Evolutionary conservation across 2,888 invertebrate species (phyloP).

Genomic region (Chloroclystis v-ata): DNA sequence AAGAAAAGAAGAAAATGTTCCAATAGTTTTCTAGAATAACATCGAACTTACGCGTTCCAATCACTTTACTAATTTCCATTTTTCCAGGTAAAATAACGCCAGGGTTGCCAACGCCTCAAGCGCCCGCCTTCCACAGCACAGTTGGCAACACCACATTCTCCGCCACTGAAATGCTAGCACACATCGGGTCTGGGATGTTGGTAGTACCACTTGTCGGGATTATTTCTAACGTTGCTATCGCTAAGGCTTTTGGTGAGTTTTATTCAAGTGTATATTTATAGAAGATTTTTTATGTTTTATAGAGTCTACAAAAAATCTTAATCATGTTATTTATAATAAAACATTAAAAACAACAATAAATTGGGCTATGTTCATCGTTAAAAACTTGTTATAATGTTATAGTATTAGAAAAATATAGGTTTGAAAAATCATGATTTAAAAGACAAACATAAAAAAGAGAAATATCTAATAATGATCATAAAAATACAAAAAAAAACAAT

Average conservation of each 20-base stretch:
- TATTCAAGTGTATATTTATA: no score
- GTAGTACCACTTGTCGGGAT: slow-evolving; percentile 86
- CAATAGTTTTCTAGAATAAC: no score
- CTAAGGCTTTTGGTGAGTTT: slow-evolving; percentile 90
- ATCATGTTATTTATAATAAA: no score
- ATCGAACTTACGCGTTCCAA: background rate
- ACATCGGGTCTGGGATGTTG: slow-evolving; percentile 82
- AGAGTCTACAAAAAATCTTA: no score
- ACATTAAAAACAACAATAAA: no score
- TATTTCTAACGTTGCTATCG: slow-evolving; percentile 88
- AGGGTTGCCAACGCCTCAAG: slow-evolving; percentile 77
- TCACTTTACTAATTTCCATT: background rate
- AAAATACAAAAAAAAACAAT: background rate
- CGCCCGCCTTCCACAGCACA: slow-evolving; percentile 72
- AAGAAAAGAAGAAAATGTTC: no score
- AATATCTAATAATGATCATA: background rate
- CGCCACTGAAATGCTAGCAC: slow-evolving; percentile 76
- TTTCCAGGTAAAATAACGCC: slow-evolving; percentile 77
- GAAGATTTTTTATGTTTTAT: background rate
- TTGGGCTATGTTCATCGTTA: no score
- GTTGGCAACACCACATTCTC: slow-evolving; percentile 69
- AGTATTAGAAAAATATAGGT: no score
- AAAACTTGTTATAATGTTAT: no score
- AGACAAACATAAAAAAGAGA: no score
- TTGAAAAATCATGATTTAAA: no score